phyloP scores from a whole-genome alignment of 2,888 invertebrate species.

The Scaptomyza reducta region DNA sequence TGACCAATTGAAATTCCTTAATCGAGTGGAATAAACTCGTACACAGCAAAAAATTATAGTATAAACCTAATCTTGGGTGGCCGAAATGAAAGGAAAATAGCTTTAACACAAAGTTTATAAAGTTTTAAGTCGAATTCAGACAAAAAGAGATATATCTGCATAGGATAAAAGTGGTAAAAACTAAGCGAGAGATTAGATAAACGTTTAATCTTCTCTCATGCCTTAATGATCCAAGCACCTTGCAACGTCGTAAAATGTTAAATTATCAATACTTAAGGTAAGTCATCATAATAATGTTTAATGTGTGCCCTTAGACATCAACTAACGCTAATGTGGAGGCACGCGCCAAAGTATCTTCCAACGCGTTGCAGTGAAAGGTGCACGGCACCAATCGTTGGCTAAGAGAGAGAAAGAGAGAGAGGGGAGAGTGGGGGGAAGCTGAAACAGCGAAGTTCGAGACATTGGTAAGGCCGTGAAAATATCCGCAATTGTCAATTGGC shows the following conservation, averaged over 20 bases:
- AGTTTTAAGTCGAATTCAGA: neutral
- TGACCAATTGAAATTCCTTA: slow-evolving; percentile 68
- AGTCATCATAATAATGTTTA: neutral
- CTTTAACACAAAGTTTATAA: neutral
- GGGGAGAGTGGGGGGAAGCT: neutral
- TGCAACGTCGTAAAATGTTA: neutral
- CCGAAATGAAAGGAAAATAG: neutral
- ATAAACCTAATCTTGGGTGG: neutral
- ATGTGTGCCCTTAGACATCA: slow-evolving; percentile 20
- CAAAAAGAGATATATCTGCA: neutral
- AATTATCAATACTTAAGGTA: neutral
- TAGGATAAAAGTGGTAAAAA: neutral
- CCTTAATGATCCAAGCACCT: neutral
- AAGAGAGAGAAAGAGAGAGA: neutral
- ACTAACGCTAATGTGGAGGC: slow-evolving; percentile 53
- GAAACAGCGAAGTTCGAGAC: neutral
- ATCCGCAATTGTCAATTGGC: slow-evolving; percentile 68
- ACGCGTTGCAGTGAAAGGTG: slow-evolving; percentile 59
- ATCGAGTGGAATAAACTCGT: slow-evolving; percentile 68
- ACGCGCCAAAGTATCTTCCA: slow-evolving; percentile 52
- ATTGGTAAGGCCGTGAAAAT: slow-evolving; percentile 27
- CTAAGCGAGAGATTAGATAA: neutral
- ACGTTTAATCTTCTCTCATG: no score
- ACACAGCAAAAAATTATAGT: slow-evolving; percentile 1
- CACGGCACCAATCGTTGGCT: slow-evolving; percentile 2